phyloP scores from a whole-genome alignment of 1,140 invertebrate genomes.

The Hyles euphorbiae region DNA sequence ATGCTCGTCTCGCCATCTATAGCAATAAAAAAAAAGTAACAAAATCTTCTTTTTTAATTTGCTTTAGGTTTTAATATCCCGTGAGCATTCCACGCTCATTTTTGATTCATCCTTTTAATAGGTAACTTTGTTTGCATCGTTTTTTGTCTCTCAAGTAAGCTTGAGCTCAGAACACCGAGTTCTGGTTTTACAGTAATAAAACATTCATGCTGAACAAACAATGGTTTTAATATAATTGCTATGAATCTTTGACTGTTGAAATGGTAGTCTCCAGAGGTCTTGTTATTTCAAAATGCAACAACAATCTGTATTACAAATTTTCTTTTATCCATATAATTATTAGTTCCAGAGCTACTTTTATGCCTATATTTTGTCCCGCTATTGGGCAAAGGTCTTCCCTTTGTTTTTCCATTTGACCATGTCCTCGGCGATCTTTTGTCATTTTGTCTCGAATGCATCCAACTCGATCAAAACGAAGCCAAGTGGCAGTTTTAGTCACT shows the following conservation, averaged over 20 bases:
- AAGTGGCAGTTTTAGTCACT: too few relatives aligned
- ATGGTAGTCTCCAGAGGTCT: neutral
- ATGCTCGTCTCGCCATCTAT: too few relatives aligned
- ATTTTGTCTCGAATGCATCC: too few relatives aligned
- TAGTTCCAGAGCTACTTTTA: too few relatives aligned
- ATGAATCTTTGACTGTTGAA: neutral
- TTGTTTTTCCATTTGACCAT: too few relatives aligned
- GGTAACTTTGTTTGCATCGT: slow-evolving; percentile 13
- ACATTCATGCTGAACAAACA: slow-evolving; percentile 2
- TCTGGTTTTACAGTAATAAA: slow-evolving; percentile 4
- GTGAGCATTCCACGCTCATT: slow-evolving; percentile 12
- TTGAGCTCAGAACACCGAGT: slow-evolving; percentile 13
- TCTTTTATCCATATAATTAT: too few relatives aligned
- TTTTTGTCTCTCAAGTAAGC: slow-evolving; percentile 15
- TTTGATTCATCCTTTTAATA: slow-evolving; percentile 16
- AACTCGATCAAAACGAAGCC: too few relatives aligned
- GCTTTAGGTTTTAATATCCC: neutral
- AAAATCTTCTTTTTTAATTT: neutral
- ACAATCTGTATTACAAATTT: too few relatives aligned
- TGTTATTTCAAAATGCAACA: too few relatives aligned
- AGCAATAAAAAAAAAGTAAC: neutral
- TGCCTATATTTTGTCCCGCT: too few relatives aligned
- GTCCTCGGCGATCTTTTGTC: too few relatives aligned
- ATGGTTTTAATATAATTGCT: neutral
- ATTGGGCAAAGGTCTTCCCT: too few relatives aligned